Evolutionary conservation across 2,113 vertebrate genomes (phyloP).

Genomic region (Noctilio leporinus): DNA sequence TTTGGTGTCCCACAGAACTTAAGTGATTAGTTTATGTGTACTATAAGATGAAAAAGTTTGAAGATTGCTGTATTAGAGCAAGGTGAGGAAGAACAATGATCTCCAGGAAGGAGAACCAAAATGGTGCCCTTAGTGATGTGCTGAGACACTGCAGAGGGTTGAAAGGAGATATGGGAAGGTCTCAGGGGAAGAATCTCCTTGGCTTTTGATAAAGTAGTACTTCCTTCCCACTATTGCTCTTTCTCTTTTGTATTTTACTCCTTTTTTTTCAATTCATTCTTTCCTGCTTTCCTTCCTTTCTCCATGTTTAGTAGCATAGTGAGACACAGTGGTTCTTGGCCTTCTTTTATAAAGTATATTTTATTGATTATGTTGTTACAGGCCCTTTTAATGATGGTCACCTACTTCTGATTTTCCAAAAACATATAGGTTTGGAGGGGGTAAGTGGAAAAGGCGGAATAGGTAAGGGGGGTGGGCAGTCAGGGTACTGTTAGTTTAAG

Average conservation of each 20-base stretch:
- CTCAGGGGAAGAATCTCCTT: not conserved
- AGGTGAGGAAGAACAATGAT: not conserved
- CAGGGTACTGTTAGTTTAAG: not conserved
- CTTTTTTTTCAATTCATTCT: not conserved
- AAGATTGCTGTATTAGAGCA: not conserved
- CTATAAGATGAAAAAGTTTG: not conserved
- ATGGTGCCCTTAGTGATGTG: accelerated
- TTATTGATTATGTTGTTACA: too few relatives aligned
- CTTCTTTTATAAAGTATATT: too few relatives aligned
- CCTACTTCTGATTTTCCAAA: not conserved
- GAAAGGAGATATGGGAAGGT: not conserved
- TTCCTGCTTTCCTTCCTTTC: not conserved
- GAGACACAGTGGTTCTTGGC: not conserved
- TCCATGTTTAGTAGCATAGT: not conserved
- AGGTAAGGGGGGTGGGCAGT: too few relatives aligned
- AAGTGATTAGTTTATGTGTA: not conserved
- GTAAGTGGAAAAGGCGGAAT: not conserved
- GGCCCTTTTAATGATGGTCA: not conserved
- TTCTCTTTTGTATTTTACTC: not conserved
- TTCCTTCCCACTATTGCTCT: not conserved
- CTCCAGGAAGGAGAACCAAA: not conserved
- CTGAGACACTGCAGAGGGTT: accelerated
- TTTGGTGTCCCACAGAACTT: not conserved
- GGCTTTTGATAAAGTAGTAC: not conserved
- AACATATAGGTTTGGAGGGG: not conserved